These are phyloP conservation scores for Rhorus exstirpatorius DNA, from an alignment of 2,888 invertebrate species.

Conservation along the genomic window DNA sequence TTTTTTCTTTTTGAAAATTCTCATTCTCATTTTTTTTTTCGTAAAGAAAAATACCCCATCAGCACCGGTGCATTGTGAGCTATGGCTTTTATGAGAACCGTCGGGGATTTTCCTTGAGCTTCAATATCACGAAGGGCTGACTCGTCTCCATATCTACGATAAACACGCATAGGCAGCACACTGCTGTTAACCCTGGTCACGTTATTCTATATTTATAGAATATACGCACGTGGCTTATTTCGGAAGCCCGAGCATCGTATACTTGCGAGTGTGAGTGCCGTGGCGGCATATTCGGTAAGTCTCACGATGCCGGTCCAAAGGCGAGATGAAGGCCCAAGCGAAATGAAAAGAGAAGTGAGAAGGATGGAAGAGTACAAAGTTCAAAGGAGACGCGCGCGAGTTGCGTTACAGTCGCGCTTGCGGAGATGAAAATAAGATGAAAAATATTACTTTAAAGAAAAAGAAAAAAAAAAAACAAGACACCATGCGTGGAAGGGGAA, in stretches of 20 bases:
- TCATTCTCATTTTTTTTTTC: too few species aligned
- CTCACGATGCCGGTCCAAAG: slow-evolving; percentile 21
- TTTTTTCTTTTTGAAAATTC: too few species aligned
- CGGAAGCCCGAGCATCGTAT: slow-evolving; percentile 53
- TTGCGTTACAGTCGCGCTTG: slow-evolving; percentile 20
- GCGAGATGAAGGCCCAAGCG: slow-evolving; percentile 15
- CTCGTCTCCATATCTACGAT: not conserved
- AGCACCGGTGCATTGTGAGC: slow-evolving; percentile 9
- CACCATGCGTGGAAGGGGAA: slow-evolving; percentile 4
- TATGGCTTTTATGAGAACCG: slow-evolving; percentile 21
- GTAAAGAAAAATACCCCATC: too few species aligned
- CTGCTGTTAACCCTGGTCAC: slow-evolving; percentile 25
- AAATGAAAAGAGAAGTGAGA: slow-evolving; percentile 6
- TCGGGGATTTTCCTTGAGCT: slow-evolving; percentile 17
- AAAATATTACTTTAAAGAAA: not conserved
- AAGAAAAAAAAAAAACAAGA: not conserved
- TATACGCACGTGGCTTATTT: slow-evolving; percentile 63
- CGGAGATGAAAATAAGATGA: slow-evolving; percentile 14
- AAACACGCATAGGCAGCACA: slow-evolving; percentile 27
- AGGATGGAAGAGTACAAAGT: slow-evolving; percentile 52
- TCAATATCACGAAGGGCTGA: not conserved
- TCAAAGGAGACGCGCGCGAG: slow-evolving; percentile 51
- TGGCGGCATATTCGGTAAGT: slow-evolving; percentile 29
- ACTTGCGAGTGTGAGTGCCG: slow-evolving; percentile 21
- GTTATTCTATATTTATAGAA: slow-evolving; percentile 65